phyloP scores from a whole-genome alignment of 1,140 invertebrate species.

The Drosophila sp. region DNA sequence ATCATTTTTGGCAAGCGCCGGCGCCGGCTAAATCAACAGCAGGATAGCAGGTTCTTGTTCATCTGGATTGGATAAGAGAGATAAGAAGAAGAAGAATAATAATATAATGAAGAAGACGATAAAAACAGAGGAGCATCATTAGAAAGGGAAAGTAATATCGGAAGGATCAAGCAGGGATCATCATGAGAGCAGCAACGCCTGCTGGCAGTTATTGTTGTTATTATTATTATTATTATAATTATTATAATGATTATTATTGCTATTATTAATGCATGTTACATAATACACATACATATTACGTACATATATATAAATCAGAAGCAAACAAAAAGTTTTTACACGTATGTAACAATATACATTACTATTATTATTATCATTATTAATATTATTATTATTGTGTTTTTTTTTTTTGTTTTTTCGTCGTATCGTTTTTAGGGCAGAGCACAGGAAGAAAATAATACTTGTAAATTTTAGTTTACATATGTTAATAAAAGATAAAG shows the following conservation, averaged over 20 bases:
- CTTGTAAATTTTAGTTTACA: constrained; percentile 55
- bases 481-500: constrained; percentile 38
- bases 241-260: constrained; percentile 56
- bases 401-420: constrained; percentile 41
- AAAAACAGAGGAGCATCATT: background rate
- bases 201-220: constrained; percentile 78
- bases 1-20: constrained; percentile 69
- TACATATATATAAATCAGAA: constrained; percentile 30
- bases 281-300: constrained; percentile 25
- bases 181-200: constrained; percentile 48
- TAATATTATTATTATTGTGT: constrained; percentile 16
- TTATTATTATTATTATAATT: constrained; percentile 46
- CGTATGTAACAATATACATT: constrained; percentile 38
- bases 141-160: background rate
- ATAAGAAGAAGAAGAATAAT: background rate
- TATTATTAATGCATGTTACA: constrained; percentile 65
- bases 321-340: constrained; percentile 22
- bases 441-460: constrained; percentile 44
- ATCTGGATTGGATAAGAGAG: background rate
- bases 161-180: constrained; percentile 52
- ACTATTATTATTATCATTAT: constrained; percentile 24
- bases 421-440: constrained; percentile 47
- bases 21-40: constrained; percentile 67
- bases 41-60: constrained; percentile 14
- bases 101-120: background rate